phyloP scores from a whole-genome alignment of 2,888 invertebrate genomes.

The Nycteola revayana region DNA sequence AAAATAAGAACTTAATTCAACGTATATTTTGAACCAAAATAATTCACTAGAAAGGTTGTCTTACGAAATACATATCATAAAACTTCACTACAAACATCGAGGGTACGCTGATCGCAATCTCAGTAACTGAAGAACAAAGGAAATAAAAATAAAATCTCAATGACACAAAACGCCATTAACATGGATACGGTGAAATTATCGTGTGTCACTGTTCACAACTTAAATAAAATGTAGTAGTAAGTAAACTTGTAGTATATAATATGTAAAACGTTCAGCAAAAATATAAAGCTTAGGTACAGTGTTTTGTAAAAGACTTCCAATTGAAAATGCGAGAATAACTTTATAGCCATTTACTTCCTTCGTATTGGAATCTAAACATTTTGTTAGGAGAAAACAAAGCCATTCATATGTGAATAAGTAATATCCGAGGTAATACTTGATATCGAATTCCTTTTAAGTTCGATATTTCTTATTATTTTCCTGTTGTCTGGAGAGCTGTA shows the following conservation, averaged over 20 bases:
- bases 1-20: too few species aligned
- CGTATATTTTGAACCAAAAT: too few species aligned
- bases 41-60: too few species aligned
- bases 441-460: constrained; percentile 37
- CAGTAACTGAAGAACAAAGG: constrained; percentile 35
- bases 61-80: too few species aligned
- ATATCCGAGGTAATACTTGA: constrained; percentile 43
- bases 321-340: constrained; percentile 29
- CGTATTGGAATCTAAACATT: constrained; percentile 30
- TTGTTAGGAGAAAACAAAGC: constrained; percentile 43
- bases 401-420: constrained; percentile 43
- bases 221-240: constrained; percentile 2
- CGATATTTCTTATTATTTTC: constrained; percentile 43
- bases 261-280: constrained; percentile 17
- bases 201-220: constrained; percentile 15
- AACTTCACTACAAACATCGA: constrained; percentile 17
- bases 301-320: constrained; percentile 17
- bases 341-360: constrained; percentile 30
- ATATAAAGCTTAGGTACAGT: constrained; percentile 26
- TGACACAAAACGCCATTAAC: constrained; percentile 22
- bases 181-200: constrained; percentile 24
- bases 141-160: constrained; percentile 24
- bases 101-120: constrained; percentile 33
- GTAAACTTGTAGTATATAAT: too few species aligned
- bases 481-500: constrained; percentile 38